Evolutionary conservation across 1,140 invertebrate species (phyloP).

Genomic region (Chlorops oryzae): DNA sequence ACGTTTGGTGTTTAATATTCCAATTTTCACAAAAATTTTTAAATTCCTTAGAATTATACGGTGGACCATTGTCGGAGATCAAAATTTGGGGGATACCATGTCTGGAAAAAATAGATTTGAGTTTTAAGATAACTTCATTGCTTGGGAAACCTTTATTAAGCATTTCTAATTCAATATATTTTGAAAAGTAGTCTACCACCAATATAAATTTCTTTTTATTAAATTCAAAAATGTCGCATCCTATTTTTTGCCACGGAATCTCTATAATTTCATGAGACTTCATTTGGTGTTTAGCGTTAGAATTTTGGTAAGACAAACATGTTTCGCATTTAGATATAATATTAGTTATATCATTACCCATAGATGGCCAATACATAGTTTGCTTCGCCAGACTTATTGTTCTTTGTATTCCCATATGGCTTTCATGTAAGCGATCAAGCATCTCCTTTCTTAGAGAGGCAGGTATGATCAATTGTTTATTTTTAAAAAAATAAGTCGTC

Average conservation of each 20-base stretch:
- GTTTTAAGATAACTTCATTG: slow-evolving; percentile 1
- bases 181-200: slow-evolving; percentile 21
- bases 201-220: slow-evolving; percentile 34
- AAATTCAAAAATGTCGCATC: slow-evolving; percentile 35
- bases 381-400: slow-evolving; percentile 38
- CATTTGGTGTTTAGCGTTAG: slow-evolving; percentile 34
- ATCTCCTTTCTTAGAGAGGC: slow-evolving; percentile 19
- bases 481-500: slow-evolving; percentile 41
- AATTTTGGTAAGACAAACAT: slow-evolving; percentile 3
- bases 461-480: slow-evolving; percentile 42
- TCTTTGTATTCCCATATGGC: slow-evolving; percentile 49
- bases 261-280: slow-evolving; percentile 32
- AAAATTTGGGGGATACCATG: slow-evolving; percentile 13
- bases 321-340: slow-evolving; percentile 41
- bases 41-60: slow-evolving; percentile 10
- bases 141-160: slow-evolving; percentile 2
- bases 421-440: slow-evolving; percentile 43
- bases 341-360: slow-evolving; percentile 47
- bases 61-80: slow-evolving; percentile 14
- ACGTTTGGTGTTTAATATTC: slow-evolving; percentile 1
- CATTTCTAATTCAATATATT: slow-evolving; percentile 12
- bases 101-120: slow-evolving; percentile 15
- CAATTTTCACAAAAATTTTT: slow-evolving; percentile 11
- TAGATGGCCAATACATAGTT: slow-evolving; percentile 48
- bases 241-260: slow-evolving; percentile 36